Evolutionary conservation across 2,888 invertebrate species (phyloP).

Genomic region (Arctia plantaginis): DNA sequence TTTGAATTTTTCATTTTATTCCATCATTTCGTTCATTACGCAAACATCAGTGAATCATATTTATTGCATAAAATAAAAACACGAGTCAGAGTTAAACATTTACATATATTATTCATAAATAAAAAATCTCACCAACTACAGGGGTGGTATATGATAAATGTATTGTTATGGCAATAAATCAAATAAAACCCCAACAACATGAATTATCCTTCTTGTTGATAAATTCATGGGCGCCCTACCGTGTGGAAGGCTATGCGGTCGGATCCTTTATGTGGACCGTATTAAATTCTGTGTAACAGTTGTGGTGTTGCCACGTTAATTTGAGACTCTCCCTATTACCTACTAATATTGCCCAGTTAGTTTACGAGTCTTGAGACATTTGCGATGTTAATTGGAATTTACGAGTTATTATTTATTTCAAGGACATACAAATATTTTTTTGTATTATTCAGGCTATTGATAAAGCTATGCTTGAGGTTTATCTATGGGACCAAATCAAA

Average conservation of each 20-base stretch:
- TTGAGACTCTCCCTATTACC: constrained; percentile 47
- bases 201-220: constrained; percentile 11
- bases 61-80: too few species aligned
- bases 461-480: too few species aligned
- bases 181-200: constrained; percentile 6
- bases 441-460: too few species aligned
- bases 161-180: neutral
- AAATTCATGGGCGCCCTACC: constrained; percentile 41
- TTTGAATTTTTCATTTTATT: too few species aligned
- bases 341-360: constrained; percentile 43
- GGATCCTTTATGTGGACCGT: constrained; percentile 49
- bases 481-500: too few species aligned
- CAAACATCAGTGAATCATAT: neutral
- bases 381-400: constrained; percentile 16
- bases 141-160: neutral
- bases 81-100: neutral
- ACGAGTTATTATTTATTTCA: constrained; percentile 4
- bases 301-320: constrained; percentile 50
- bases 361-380: constrained; percentile 30
- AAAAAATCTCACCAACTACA: neutral
- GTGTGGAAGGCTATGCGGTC: constrained; percentile 47
- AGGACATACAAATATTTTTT: neutral
- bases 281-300: constrained; percentile 56
- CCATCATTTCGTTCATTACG: too few species aligned
- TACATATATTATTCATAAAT: neutral